phyloP scores from a whole-genome alignment of 2,113 vertebrate genomes.

The Chaetura pelagica region DNA sequence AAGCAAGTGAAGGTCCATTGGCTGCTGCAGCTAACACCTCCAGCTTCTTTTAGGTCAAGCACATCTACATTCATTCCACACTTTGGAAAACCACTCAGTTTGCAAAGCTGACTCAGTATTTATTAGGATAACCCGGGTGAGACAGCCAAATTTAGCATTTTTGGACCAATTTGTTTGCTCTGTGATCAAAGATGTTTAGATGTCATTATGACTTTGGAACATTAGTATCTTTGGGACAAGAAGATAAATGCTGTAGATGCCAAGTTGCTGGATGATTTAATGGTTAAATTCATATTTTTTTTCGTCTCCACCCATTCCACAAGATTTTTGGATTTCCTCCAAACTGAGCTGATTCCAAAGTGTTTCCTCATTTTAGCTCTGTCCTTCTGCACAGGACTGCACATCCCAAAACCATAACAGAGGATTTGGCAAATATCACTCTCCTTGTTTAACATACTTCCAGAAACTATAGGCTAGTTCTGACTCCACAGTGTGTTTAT shows the following conservation, averaged over 20 bases:
- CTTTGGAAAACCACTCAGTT: not conserved
- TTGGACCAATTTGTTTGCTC: constrained; percentile 5
- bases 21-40: not conserved
- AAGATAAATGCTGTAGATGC: constrained; percentile 18
- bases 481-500: constrained; percentile 49
- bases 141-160: constrained; percentile 40
- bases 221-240: constrained; percentile 42
- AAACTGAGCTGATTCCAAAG: constrained; percentile 56
- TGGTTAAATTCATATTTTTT: constrained; percentile 58
- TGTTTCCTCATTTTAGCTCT: constrained; percentile 47
- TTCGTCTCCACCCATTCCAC: constrained; percentile 35
- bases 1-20: constrained; percentile 24
- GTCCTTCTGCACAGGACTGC: constrained; percentile 47
- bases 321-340: constrained; percentile 51
- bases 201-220: constrained; percentile 27
- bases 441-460: constrained; percentile 56
- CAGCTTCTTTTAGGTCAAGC: constrained; percentile 21
- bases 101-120: constrained; percentile 39
- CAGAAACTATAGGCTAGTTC: constrained; percentile 31
- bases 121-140: constrained; percentile 33
- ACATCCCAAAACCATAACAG: constrained; percentile 49
- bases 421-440: constrained; percentile 50
- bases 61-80: not conserved
- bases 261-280: constrained; percentile 60
- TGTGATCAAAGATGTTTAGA: constrained; percentile 58